These are phyloP conservation scores for Triops longicaudatus DNA, from an alignment of 1,140 invertebrate genomes.

Conservation along the genomic window DNA sequence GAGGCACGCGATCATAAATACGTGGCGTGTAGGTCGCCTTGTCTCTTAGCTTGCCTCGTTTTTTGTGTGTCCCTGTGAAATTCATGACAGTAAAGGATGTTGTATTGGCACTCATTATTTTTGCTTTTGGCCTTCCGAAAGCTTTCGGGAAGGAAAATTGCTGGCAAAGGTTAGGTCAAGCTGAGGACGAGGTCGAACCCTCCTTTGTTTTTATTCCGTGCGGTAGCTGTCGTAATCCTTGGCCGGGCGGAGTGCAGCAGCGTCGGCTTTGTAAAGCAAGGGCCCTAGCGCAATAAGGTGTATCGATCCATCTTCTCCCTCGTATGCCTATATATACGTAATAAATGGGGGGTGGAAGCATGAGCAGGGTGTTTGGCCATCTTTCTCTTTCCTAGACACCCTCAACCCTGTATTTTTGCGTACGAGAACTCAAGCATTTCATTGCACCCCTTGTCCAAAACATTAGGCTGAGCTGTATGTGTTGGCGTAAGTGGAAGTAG, in stretches of 20 bases:
- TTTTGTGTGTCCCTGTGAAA: neutral
- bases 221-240: neutral
- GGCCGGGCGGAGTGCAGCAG: neutral
- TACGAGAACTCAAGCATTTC: neutral
- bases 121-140: neutral
- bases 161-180: constrained; percentile 6
- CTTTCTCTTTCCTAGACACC: neutral
- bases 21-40: neutral
- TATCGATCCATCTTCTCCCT: constrained; percentile 1
- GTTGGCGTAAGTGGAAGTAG: neutral
- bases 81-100: neutral
- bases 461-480: neutral
- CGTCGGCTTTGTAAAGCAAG: neutral
- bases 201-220: neutral
- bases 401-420: neutral
- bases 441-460: neutral
- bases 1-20: neutral
- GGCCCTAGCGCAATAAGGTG: neutral
- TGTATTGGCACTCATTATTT: neutral
- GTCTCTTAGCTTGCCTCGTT: neutral
- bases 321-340: neutral
- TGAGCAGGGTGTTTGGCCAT: neutral
- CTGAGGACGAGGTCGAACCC: neutral
- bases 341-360: neutral
- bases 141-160: neutral